Percentiles rank a stretch among this genome's conserved stretches.
Evolutionary conservation across 2,888 invertebrate genomes (phyloP).

Genomic region (Beris chalybata): DNA sequence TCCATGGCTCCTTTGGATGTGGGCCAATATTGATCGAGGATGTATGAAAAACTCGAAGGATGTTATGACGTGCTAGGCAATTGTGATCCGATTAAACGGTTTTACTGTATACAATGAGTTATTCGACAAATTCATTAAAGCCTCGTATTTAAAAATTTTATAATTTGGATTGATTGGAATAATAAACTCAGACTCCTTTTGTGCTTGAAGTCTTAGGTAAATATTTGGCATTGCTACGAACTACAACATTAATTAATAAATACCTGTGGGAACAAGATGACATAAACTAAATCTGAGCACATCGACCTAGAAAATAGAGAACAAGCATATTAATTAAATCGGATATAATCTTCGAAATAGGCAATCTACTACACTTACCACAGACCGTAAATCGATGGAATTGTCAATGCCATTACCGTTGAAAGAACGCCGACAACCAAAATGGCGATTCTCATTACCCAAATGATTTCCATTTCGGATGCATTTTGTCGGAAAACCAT

Average conservation of each 20-base stretch:
- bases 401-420: slow-evolving; percentile 95
- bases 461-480: slow-evolving; percentile 95
- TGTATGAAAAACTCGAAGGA: no score
- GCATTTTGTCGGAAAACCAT: slow-evolving; percentile 95
- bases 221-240: no score
- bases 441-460: slow-evolving; percentile 92
- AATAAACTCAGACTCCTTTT: no score
- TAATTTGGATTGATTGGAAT: no score
- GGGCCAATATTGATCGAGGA: no score
- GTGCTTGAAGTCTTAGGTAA: no score
- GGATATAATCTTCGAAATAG: not conserved
- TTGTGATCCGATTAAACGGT: no score
- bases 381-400: slow-evolving; percentile 95
- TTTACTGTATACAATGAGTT: no score
- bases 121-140: no score
- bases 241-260: slow-evolving; percentile 71
- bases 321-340: not conserved
- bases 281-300: slow-evolving; percentile 98
- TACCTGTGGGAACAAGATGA: slow-evolving; percentile 97
- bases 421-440: slow-evolving; percentile 88
- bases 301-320: slow-evolving; percentile 71
- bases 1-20: no score
- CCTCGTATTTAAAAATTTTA: no score
- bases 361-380: slow-evolving; percentile 65
- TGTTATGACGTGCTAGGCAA: no score